Base-by-base conservation (phyloP, 2,113 vertebrate species). In the Scortum barcoo region DNA sequence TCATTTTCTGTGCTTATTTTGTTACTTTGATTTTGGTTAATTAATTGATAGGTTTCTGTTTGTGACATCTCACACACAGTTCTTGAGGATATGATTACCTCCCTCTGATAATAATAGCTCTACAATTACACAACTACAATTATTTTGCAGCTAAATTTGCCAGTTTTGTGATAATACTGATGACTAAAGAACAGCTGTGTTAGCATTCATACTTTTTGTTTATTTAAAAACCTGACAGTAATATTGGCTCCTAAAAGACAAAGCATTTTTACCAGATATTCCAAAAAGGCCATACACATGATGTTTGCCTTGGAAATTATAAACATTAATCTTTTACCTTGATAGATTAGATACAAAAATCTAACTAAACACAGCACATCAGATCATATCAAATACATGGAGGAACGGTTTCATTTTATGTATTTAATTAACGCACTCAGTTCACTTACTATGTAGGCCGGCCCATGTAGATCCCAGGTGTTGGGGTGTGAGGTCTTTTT, bases 401-500 rank as follows among this genome's bases (percentile, higher is more conserved):
- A 44, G 16, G n/a, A 57, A 38, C n/a, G 46, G 44, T 20, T 51
- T 66, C 1, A 20, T 68, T 51, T 81, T 48, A 56, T 7, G 0
- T 2, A 33, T 62, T n/a, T 33, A 38, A 67, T 40, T 4, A 38
- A 22, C 62, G 36, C 11, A 78, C 33, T 70, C 26, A 54, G 51
- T 42, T 56, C 42, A 93, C 96, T 97, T 94, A 99, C 98, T 99
- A 99, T 76, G 98, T 99, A 44, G 98, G 98, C 85, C 97, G 95
- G 42, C 98, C 98, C 98, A 99, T 99, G 63, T 99, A 99, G 90
- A 99, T 99, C 83, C 98, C 98, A 89, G 98, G 98, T 16, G 98
- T 99, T 51, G 97, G 97, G 2, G 97, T 99, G 91, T 99, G 98
- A 81, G 97, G 96, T 91, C 97, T 96, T 92, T 99, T 98, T 13